Evolutionary conservation across 1,140 invertebrate genomes (phyloP).

Genomic region (Formica exsecta): DNA sequence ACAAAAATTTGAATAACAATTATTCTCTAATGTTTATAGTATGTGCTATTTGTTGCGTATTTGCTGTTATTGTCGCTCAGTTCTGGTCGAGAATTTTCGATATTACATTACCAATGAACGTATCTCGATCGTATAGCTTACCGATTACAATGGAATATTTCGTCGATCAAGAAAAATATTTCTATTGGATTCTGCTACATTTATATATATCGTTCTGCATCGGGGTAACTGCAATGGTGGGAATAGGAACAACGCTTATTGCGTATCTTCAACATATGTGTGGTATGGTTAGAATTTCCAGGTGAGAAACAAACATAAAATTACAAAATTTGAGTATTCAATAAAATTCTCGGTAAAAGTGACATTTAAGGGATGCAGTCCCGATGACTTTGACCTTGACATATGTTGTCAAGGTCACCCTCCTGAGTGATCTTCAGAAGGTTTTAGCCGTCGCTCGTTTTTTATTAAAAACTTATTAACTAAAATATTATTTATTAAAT

Average conservation of each 20-base stretch:
- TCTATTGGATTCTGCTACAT: not conserved
- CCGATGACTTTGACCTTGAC: no score
- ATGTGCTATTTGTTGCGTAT: not conserved
- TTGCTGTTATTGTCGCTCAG: not conserved
- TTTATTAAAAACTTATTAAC: no score
- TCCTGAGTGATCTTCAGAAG: no score
- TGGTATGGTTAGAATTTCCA: not conserved
- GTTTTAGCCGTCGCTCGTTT: no score
- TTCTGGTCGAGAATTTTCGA: not conserved
- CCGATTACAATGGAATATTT: conserved; percentile 1
- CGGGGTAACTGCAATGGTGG: not conserved
- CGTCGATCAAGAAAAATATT: conserved; percentile 1
- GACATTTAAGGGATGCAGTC: no score
- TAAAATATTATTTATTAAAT: no score
- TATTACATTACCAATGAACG: not conserved
- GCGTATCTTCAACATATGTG: not conserved
- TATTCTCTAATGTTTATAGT: no score
- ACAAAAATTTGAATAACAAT: no score
- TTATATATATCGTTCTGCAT: not conserved
- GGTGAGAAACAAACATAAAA: not conserved
- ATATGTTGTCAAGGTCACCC: no score
- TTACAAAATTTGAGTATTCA: no score
- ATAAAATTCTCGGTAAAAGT: no score
- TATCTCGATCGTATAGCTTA: not conserved
- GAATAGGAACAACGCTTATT: not conserved